These are phyloP conservation scores for Rhagophthalmus giganteus DNA, from an alignment of 2,888 invertebrate genomes.

Conservation along the genomic window DNA sequence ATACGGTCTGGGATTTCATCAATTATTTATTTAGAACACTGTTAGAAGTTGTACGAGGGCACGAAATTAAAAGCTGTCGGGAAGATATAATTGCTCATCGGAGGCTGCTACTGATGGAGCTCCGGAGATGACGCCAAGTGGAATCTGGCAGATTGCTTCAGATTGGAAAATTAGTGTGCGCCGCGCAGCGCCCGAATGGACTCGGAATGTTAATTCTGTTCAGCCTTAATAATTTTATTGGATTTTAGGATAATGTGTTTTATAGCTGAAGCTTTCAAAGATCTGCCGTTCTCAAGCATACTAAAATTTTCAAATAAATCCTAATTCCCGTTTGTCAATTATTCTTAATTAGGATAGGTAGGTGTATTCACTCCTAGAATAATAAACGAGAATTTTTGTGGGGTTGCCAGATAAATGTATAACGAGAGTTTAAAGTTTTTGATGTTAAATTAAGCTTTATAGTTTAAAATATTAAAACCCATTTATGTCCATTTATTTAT, in stretches of 20 bases:
- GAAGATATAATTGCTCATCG: constrained; percentile 50
- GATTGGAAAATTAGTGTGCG: constrained; percentile 45
- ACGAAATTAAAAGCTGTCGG: constrained; percentile 51
- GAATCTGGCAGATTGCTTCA: constrained; percentile 39
- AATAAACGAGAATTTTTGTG: too few relatives aligned
- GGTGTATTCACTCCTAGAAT: too few relatives aligned
- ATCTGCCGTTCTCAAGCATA: background rate
- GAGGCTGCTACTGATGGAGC: constrained; percentile 41
- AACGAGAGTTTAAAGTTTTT: too few relatives aligned
- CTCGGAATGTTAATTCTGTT: constrained; percentile 43
- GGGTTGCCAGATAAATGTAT: too few relatives aligned
- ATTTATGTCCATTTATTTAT: too few relatives aligned
- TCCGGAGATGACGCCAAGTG: constrained; percentile 36
- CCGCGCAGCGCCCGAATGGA: constrained; percentile 40
- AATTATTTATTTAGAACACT: constrained; percentile 50
- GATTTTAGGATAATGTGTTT: constrained; percentile 18
- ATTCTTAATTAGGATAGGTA: too few relatives aligned
- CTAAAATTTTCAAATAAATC: too few relatives aligned
- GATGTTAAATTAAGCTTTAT: too few relatives aligned
- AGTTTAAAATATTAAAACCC: too few relatives aligned
- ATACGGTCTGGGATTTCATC: constrained; percentile 46
- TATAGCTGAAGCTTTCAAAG: constrained; percentile 4
- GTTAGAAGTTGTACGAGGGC: constrained; percentile 39
- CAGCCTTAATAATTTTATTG: constrained; percentile 27
- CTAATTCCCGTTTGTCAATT: too few relatives aligned